These are phyloP conservation scores for Bufotes viridis DNA, from an alignment of 2,797 vertebrate species.

Conservation along the genomic window DNA sequence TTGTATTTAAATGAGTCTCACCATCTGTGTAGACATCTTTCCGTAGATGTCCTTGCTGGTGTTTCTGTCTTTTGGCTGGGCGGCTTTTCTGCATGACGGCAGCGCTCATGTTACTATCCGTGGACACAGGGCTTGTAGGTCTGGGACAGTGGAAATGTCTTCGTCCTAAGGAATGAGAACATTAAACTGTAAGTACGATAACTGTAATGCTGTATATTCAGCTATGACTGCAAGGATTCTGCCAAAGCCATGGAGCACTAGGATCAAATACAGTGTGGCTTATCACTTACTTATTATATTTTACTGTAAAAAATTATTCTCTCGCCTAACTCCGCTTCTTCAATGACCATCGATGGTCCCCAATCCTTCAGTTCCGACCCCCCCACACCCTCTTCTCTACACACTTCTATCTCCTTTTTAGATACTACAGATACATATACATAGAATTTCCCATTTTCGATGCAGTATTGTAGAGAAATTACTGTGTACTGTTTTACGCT, in stretches of 20 bases:
- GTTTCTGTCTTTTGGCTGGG: constrained; percentile 94
- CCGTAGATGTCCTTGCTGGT: constrained; percentile 89
- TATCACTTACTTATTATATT: background rate
- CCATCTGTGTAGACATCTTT: constrained; percentile 94
- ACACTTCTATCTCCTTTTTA: too few relatives aligned
- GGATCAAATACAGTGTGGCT: background rate
- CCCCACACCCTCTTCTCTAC: too few relatives aligned
- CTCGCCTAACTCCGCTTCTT: too few relatives aligned
- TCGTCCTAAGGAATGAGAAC: constrained; percentile 77
- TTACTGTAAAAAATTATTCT: background rate
- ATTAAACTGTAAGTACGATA: background rate
- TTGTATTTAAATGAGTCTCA: constrained; percentile 73
- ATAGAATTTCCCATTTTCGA: too few relatives aligned
- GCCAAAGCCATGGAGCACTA: background rate
- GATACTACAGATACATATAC: too few relatives aligned
- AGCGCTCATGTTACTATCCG: constrained; percentile 96
- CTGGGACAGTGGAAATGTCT: constrained; percentile 93
- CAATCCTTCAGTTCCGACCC: too few relatives aligned
- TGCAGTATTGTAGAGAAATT: too few relatives aligned
- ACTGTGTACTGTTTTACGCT: too few relatives aligned
- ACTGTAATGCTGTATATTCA: background rate
- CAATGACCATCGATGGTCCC: too few relatives aligned
- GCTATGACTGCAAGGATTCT: background rate
- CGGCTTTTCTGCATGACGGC: constrained; percentile 90
- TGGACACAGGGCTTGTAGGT: constrained; percentile 93